Percentiles rank a stretch among this genome's conserved stretches.
These are phyloP conservation scores for Brachionus rotundiformis DNA, from an alignment of 1,140 invertebrate species.

Conservation along the genomic window DNA sequence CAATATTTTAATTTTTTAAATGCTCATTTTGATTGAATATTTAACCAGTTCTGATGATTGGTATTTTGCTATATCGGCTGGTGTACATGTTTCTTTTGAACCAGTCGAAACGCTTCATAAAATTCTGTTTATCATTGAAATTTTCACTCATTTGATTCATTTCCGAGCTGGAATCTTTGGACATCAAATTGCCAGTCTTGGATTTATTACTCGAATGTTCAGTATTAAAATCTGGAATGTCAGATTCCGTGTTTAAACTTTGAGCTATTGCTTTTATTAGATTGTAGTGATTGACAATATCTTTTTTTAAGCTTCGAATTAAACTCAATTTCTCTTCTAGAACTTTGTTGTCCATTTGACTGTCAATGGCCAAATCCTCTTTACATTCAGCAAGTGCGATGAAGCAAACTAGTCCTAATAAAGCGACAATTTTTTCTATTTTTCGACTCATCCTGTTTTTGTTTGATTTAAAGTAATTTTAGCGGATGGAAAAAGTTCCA, in stretches of 20 bases:
- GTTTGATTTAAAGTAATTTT: background rate
- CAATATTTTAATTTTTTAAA: background rate
- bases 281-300: background rate
- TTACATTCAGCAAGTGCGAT: background rate
- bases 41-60: constrained; percentile 27
- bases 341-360: background rate
- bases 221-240: background rate
- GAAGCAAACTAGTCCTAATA: background rate
- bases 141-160: background rate
- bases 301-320: background rate
- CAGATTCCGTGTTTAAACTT: background rate
- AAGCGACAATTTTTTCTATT: background rate
- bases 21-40: background rate
- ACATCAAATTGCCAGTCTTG: background rate
- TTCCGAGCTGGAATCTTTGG: background rate
- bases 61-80: constrained; percentile 30
- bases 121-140: background rate
- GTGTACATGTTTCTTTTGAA: constrained; percentile 23
- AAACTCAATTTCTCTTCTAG: background rate
- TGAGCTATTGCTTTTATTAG: background rate
- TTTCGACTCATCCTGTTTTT: background rate
- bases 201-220: background rate
- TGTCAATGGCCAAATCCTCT: background rate
- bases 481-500: background rate
- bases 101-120: constrained; percentile 26